Conservation (phyloP, 2,888 invertebrate genomes). For the Leptinotarsa peninsularis region DNA sequence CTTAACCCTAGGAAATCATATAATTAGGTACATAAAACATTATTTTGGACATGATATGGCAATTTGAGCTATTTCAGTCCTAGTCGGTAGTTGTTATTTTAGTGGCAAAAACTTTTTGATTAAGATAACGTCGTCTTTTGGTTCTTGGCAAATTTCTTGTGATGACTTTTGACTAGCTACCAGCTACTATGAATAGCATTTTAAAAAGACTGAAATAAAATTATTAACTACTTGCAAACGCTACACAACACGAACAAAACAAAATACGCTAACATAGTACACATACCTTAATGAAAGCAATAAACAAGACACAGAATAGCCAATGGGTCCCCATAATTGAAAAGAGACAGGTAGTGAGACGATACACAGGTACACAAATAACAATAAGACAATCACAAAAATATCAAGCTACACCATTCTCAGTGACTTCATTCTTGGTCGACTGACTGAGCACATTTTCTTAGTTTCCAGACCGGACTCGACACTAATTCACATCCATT, state of each 20-base stretch:
- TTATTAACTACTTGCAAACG: too few species aligned
- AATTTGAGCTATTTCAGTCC: too few species aligned
- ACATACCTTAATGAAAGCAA: conserved; percentile 28
- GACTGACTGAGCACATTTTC: neutral
- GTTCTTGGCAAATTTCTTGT: too few species aligned
- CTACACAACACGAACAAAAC: neutral
- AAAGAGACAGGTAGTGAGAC: conserved; percentile 22
- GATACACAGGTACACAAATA: conserved; percentile 28
- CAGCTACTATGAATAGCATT: too few species aligned
- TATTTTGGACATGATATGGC: too few species aligned
- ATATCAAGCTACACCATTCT: conserved; percentile 7
- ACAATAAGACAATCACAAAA: conserved; percentile 24
- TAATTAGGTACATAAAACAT: too few species aligned
- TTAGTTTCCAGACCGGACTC: neutral
- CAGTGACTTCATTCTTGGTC: conserved; percentile 1
- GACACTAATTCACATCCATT: conserved; percentile 15
- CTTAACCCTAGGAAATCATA: too few species aligned
- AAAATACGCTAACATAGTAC: neutral
- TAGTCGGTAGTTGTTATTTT: too few species aligned
- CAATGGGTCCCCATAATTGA: conserved; percentile 22
- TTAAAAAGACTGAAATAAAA: too few species aligned
- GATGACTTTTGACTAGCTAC: too few species aligned
- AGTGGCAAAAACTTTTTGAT: too few species aligned
- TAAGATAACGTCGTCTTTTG: too few species aligned
- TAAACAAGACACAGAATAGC: conserved; percentile 20